Evolutionary conservation across 2,113 vertebrate species (phyloP).

Genomic region (Aleadryas rufinucha): DNA sequence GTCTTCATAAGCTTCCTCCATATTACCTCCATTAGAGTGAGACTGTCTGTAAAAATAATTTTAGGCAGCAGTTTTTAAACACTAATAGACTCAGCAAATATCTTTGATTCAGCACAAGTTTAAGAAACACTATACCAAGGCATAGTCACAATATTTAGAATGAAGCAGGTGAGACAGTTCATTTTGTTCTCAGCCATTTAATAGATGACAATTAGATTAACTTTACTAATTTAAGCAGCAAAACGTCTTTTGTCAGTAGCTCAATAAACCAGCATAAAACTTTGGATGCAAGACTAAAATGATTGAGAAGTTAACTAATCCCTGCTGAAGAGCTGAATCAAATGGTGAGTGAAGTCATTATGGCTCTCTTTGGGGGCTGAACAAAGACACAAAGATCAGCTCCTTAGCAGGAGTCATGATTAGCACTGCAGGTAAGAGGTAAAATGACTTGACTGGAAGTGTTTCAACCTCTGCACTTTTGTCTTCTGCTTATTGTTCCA

Average conservation of each 20-base stretch:
- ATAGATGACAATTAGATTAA: background rate
- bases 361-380: background rate
- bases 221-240: background rate
- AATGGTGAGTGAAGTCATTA: background rate
- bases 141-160: background rate
- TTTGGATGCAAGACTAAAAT: background rate
- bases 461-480: background rate
- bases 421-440: background rate
- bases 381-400: background rate
- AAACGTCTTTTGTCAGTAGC: background rate
- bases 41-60: background rate
- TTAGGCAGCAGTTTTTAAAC: background rate
- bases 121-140: background rate
- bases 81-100: background rate
- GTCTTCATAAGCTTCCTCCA: conserved; percentile 19
- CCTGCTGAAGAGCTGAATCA: background rate
- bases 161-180: background rate
- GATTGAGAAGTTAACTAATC: background rate
- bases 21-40: background rate
- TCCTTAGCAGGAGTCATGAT: background rate
- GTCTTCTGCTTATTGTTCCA: background rate
- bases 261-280: background rate
- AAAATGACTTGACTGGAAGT: background rate
- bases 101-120: background rate
- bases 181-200: background rate